Evolutionary conservation across 2,888 invertebrate species (phyloP).

Genomic region (Andrena marginata): DNA sequence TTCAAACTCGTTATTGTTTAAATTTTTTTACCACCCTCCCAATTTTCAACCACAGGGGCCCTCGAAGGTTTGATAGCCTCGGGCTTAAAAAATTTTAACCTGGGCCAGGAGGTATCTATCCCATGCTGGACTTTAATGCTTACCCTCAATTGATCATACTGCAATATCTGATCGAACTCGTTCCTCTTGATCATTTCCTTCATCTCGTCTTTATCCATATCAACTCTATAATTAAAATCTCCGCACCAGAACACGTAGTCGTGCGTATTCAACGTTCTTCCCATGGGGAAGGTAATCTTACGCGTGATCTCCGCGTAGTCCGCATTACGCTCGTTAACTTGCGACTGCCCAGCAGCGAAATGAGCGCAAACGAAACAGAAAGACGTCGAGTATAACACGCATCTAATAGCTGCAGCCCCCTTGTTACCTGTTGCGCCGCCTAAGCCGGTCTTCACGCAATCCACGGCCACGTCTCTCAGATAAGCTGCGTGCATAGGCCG

Average conservation of each 20-base stretch:
- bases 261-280: conserved; percentile 95
- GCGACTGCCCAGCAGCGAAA: conserved; percentile 99
- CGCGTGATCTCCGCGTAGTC: conserved; percentile 98
- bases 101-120: background rate
- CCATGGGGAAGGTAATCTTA: conserved; percentile 96
- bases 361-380: conserved; percentile 99
- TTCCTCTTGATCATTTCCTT: conserved; percentile 92
- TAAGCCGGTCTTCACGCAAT: conserved; percentile 98
- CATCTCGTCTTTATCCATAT: conserved; percentile 97
- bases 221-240: conserved; percentile 99
- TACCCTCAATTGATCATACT: conserved; percentile 90
- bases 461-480: conserved; percentile 96
- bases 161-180: conserved; percentile 91
- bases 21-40: too few species aligned
- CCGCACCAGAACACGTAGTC: conserved; percentile 99
- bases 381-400: conserved; percentile 96
- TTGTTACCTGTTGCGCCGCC: conserved; percentile 99
- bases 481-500: conserved; percentile 95
- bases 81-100: too few species aligned
- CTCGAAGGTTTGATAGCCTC: too few species aligned
- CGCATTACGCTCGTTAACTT: conserved; percentile 97
- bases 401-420: conserved; percentile 96
- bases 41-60: too few species aligned
- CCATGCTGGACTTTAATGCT: background rate
- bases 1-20: too few species aligned